Evolutionary conservation across 2,888 invertebrate genomes (phyloP).

Genomic region (Hedychridium roseum): DNA sequence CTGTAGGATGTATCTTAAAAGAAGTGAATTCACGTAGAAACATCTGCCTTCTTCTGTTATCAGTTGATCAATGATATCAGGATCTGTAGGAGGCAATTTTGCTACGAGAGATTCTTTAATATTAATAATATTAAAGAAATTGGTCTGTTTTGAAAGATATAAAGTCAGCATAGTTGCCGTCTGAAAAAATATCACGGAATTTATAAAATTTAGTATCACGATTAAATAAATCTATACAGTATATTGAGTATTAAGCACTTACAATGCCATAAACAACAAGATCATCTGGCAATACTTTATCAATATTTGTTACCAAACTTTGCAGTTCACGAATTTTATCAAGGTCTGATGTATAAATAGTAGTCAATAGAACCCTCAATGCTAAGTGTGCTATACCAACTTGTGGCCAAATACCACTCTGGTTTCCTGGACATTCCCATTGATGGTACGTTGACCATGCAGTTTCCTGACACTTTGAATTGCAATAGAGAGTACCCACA

Average conservation of each 20-base stretch:
- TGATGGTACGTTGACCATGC: conserved; percentile 71
- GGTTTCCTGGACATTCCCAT: conserved; percentile 77
- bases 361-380: conserved; percentile 72
- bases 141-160: conserved; percentile 73
- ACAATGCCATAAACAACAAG: conserved; percentile 77
- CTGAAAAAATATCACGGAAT: conserved; percentile 61
- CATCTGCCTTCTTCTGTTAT: conserved; percentile 43
- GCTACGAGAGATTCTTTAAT: conserved; percentile 46
- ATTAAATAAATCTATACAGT: no score
- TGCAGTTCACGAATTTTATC: conserved; percentile 72
- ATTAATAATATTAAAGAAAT: conserved; percentile 70
- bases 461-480: conserved; percentile 68
- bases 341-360: conserved; percentile 58
- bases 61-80: conserved; percentile 39
- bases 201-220: no score
- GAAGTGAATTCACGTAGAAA: conserved; percentile 70
- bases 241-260: conserved; percentile 50
- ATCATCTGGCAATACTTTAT: conserved; percentile 72
- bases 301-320: conserved; percentile 77
- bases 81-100: conserved; percentile 42
- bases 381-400: conserved; percentile 84
- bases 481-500: conserved; percentile 74
- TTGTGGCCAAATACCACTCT: conserved; percentile 71
- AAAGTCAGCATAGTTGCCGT: conserved; percentile 73
- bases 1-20: conserved; percentile 82